Evolutionary conservation across 1,140 invertebrate genomes (phyloP).

Genomic region (Orchestia grillus): DNA sequence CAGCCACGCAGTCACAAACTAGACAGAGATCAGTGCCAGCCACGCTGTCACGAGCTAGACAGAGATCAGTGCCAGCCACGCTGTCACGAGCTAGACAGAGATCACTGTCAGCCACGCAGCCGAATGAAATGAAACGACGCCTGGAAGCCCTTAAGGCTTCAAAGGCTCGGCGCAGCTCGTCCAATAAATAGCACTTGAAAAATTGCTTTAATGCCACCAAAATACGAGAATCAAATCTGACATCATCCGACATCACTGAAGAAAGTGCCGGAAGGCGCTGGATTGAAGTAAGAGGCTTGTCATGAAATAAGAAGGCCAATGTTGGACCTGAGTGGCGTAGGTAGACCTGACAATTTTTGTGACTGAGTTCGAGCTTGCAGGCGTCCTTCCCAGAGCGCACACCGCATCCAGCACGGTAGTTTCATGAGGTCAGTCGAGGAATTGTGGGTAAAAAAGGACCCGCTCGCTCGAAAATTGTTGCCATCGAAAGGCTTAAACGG

Average conservation of each 20-base stretch:
- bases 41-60: background rate
- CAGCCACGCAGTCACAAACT: background rate
- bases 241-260: slow-evolving; percentile 7
- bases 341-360: background rate
- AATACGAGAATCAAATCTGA: background rate
- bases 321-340: background rate
- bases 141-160: background rate
- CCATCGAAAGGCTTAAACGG: background rate
- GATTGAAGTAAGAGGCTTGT: slow-evolving; percentile 7
- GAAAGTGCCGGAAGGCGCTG: background rate
- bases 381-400: background rate
- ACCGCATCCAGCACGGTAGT: background rate
- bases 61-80: background rate
- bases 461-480: background rate
- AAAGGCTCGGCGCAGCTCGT: background rate
- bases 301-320: background rate
- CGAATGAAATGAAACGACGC: background rate
- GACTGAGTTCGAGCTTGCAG: background rate
- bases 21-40: background rate
- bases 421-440: background rate
- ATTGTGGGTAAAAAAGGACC: background rate
- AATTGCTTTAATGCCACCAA: background rate
- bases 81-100: background rate
- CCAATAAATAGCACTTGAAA: slow-evolving; percentile 9
- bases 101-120: background rate